Evolutionary conservation across 2,113 vertebrate genomes (phyloP).

Genomic region (Vombatus ursinus): DNA sequence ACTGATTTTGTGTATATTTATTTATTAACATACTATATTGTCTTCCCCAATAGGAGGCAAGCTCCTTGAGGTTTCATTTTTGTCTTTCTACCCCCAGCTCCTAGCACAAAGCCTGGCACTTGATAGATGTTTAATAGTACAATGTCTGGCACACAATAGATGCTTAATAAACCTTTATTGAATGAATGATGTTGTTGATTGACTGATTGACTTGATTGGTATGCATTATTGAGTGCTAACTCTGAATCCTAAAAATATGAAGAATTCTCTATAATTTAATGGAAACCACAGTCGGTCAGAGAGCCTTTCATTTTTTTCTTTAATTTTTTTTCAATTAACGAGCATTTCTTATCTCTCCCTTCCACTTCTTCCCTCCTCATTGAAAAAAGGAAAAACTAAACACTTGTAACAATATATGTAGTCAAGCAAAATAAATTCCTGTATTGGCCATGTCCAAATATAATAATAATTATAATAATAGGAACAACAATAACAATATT

Average conservation of each 20-base stretch:
- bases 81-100: neutral
- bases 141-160: neutral
- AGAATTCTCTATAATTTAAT: constrained; percentile 59
- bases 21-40: neutral
- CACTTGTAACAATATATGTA: neutral
- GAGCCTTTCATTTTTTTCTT: constrained; percentile 8
- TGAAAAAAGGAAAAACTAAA: neutral
- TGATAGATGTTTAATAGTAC: neutral
- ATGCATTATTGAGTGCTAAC: neutral
- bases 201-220: neutral
- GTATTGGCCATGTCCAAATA: neutral
- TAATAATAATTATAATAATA: no score
- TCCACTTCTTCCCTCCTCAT: constrained; percentile 2
- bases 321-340: neutral
- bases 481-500: neutral
- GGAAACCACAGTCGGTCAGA: constrained; percentile 53
- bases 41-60: neutral
- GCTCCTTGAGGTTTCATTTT: neutral
- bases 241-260: constrained; percentile 33
- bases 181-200: neutral
- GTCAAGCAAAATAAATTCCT: neutral
- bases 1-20: neutral
- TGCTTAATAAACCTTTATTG: neutral
- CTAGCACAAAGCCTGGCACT: neutral
- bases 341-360: constrained; percentile 42